Conservation (phyloP, 2,888 invertebrate species). For the Eledone cirrhosa region DNA sequence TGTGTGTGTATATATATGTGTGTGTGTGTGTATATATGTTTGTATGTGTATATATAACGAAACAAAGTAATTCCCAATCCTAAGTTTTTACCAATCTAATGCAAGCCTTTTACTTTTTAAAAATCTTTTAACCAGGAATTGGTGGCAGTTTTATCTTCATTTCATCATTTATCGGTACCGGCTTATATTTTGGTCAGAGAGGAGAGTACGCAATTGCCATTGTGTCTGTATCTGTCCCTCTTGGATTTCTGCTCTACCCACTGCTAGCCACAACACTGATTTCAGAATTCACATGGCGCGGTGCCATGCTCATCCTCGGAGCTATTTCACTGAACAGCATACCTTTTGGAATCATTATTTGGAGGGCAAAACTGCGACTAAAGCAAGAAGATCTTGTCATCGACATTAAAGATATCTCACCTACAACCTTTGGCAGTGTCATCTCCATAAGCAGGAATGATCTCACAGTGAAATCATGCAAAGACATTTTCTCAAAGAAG, state of each 20-base stretch:
- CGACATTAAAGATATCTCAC: not conserved
- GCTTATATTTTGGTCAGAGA: slow-evolving; percentile 2
- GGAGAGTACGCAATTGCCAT: not conserved
- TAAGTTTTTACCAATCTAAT: no score
- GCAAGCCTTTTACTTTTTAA: no score
- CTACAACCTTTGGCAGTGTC: not conserved
- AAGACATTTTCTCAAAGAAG: not conserved
- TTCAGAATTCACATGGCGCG: not conserved
- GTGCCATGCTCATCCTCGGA: not conserved
- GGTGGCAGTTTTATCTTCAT: slow-evolving; percentile 24
- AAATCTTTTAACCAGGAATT: not conserved
- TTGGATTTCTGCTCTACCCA: slow-evolving; percentile 4
- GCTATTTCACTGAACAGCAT: not conserved
- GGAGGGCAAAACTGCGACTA: not conserved
- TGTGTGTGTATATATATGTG: no score
- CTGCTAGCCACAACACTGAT: not conserved
- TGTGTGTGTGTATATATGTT: no score
- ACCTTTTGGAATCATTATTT: slow-evolving; percentile 14
- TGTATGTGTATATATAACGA: no score
- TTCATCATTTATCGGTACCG: not conserved
- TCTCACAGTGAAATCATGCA: not conserved
- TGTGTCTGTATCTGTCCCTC: not conserved
- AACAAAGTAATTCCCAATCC: no score
- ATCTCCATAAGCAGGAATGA: not conserved
- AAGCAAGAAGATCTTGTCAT: not conserved